Conservation (phyloP, 2,888 invertebrate species). For the Andrena chrysosceles region DNA sequence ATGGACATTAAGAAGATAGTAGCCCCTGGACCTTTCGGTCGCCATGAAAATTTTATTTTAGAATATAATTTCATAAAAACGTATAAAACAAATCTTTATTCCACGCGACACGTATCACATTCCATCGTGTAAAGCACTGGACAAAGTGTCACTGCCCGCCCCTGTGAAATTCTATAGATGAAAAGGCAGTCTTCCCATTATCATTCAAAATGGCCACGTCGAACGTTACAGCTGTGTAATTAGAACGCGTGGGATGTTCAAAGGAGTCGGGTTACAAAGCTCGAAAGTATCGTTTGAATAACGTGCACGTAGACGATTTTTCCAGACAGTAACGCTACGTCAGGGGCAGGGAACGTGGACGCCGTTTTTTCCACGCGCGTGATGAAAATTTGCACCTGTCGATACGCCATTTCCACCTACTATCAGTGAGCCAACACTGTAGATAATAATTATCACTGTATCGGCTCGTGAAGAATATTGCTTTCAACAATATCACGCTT, state of each 20-base stretch:
- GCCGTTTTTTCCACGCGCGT: not conserved
- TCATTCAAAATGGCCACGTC: not conserved
- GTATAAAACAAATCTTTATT: not conserved
- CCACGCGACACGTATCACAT: not conserved
- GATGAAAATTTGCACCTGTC: not conserved
- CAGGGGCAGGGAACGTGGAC: not conserved
- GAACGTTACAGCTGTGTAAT: not conserved
- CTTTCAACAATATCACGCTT: not conserved
- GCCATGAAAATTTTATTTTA: not conserved
- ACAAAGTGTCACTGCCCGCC: not conserved
- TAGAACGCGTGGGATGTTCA: not conserved
- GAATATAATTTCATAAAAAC: not conserved
- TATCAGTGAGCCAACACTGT: not conserved
- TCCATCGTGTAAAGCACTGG: not conserved
- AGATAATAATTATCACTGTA: not conserved
- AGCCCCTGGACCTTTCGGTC: not conserved
- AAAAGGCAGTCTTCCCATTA: not conserved
- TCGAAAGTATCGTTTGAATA: conserved; percentile 4
- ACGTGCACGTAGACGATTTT: not conserved
- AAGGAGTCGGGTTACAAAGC: conserved; percentile 1
- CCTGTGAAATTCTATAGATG: not conserved
- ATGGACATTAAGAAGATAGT: not conserved
- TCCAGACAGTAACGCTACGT: not conserved
- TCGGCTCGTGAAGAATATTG: not conserved
- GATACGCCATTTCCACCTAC: not conserved